phyloP scores from a whole-genome alignment of 2,113 vertebrate species.

The Tachuris rubrigastra region DNA sequence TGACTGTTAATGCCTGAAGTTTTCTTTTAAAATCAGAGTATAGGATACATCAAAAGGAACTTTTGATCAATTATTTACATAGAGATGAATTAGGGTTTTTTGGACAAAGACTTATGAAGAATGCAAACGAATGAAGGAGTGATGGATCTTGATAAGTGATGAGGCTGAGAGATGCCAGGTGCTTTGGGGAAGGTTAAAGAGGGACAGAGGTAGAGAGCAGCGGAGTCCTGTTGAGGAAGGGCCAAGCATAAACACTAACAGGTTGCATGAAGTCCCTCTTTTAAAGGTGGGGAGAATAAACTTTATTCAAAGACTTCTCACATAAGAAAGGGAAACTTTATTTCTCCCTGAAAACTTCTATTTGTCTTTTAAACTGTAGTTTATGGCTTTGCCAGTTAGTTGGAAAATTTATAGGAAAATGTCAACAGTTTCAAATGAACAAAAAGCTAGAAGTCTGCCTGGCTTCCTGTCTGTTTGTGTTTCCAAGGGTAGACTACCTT shows the following conservation, averaged over 20 bases:
- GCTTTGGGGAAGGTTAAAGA: background rate
- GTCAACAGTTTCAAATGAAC: background rate
- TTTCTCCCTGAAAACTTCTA: background rate
- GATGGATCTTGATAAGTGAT: background rate
- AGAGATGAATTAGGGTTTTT: background rate
- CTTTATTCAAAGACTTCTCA: background rate
- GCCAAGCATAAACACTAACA: background rate
- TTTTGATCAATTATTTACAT: background rate
- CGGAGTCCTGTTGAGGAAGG: background rate
- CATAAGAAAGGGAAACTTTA: background rate
- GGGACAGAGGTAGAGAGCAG: background rate
- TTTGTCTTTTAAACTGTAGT: background rate
- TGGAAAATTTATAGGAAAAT: background rate
- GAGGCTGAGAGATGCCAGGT: background rate
- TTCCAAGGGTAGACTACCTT: background rate
- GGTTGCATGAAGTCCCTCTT: background rate
- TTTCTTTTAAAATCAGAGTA: background rate
- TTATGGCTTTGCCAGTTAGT: background rate
- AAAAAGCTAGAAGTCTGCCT: background rate
- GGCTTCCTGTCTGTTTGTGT: background rate
- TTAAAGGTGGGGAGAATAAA: background rate
- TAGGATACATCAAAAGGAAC: background rate
- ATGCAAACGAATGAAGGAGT: background rate
- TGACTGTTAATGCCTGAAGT: background rate
- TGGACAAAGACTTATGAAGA: background rate